Percentiles rank a stretch among this genome's conserved stretches.
phyloP scores from a whole-genome alignment of 1,140 invertebrate species.

The Drosophila lini region DNA sequence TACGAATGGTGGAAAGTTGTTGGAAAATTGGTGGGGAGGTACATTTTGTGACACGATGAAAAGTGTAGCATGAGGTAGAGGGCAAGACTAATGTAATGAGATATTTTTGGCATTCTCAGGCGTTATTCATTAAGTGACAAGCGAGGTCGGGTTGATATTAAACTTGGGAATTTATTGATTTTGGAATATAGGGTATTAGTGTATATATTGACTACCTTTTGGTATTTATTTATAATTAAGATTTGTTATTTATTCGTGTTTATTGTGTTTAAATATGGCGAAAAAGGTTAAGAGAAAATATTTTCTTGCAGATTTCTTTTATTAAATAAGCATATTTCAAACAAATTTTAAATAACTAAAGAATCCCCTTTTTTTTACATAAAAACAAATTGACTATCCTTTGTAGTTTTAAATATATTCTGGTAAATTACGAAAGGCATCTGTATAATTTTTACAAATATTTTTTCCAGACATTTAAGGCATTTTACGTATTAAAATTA shows the following conservation, averaged over 20 bases:
- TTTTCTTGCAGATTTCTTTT: background rate
- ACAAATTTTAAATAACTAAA: background rate
- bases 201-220: too few species aligned
- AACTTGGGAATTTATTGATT: background rate
- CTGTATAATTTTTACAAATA: background rate
- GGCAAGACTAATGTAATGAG: slow-evolving; percentile 7
- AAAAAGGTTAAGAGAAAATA: too few species aligned
- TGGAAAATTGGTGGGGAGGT: background rate
- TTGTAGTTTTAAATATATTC: background rate
- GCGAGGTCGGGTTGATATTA: background rate
- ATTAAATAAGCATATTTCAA: background rate
- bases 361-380: background rate
- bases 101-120: background rate
- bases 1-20: background rate
- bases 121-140: background rate
- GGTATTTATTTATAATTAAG: too few species aligned
- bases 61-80: background rate
- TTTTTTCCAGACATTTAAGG: background rate
- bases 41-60: background rate
- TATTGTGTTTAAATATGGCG: background rate
- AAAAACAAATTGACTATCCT: background rate
- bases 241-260: background rate
- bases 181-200: too few species aligned
- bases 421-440: background rate
- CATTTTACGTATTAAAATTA: background rate